Percentiles rank a stretch among this genome's conserved stretches.
Evolutionary conservation across 2,797 vertebrate species (phyloP).

Genomic region (Neosilurus hyrtlii): DNA sequence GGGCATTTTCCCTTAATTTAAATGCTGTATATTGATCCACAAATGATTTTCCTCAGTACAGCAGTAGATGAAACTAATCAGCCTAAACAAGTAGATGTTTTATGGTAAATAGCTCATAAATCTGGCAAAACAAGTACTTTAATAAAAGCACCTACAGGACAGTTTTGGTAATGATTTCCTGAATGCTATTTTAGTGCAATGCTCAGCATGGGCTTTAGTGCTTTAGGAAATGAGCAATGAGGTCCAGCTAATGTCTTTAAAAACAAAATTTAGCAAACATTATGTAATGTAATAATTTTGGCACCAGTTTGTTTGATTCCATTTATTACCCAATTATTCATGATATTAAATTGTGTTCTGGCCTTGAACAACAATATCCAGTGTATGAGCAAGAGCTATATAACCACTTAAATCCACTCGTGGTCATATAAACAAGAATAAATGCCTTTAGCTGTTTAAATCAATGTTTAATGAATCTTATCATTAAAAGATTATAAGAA

Average conservation of each 20-base stretch:
- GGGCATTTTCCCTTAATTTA: not conserved
- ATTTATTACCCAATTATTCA: not conserved
- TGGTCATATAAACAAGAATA: not conserved
- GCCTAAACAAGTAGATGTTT: not conserved
- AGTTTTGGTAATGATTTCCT: conserved; percentile 1
- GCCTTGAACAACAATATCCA: not conserved
- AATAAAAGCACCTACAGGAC: not conserved
- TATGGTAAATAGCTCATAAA: not conserved
- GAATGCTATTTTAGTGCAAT: not conserved
- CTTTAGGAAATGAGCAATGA: not conserved
- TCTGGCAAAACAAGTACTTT: not conserved
- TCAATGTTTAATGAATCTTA: not conserved
- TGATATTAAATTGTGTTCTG: not conserved
- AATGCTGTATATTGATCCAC: not conserved
- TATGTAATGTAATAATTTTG: not conserved
- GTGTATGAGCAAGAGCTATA: not conserved
- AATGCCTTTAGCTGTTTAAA: not conserved
- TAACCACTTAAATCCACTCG: not conserved
- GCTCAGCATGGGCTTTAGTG: not conserved
- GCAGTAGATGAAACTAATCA: not conserved
- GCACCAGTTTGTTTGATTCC: too few relatives aligned
- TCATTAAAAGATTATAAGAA: not conserved
- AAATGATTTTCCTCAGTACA: too few relatives aligned
- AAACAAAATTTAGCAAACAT: not conserved
- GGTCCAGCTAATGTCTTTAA: not conserved